Percentiles rank a stretch among this genome's conserved stretches.
These are phyloP conservation scores for Erebia palarica DNA, from an alignment of 2,888 invertebrate species.

Conservation along the genomic window DNA sequence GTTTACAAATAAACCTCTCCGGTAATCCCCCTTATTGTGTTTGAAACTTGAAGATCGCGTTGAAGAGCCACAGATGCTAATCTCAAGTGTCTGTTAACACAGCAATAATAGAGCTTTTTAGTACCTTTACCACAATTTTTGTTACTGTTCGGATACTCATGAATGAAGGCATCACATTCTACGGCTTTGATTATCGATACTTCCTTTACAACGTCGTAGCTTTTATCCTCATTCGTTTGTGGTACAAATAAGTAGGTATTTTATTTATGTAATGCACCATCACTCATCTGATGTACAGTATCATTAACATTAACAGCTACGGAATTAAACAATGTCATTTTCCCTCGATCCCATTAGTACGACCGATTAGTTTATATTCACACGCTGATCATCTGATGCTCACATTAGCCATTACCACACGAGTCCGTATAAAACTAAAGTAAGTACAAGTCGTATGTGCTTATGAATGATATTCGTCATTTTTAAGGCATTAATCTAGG, in stretches of 20 bases:
- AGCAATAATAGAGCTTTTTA: slow-evolving; percentile 75
- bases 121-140: slow-evolving; percentile 67
- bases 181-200: slow-evolving; percentile 63
- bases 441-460: too few relatives aligned
- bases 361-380: too few relatives aligned
- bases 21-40: slow-evolving; percentile 77
- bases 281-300: too few relatives aligned
- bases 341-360: too few relatives aligned
- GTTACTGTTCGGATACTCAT: slow-evolving; percentile 51
- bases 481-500: too few relatives aligned
- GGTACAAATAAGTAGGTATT: slow-evolving; percentile 13
- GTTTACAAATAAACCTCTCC: slow-evolving; percentile 82
- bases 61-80: slow-evolving; percentile 79
- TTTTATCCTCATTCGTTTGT: slow-evolving; percentile 25
- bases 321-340: too few relatives aligned
- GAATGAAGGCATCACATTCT: slow-evolving; percentile 63
- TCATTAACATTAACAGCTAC: too few relatives aligned
- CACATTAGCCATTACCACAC: too few relatives aligned
- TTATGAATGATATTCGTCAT: too few relatives aligned
- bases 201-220: slow-evolving; percentile 53
- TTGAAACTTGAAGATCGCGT: slow-evolving; percentile 70
- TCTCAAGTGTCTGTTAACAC: slow-evolving; percentile 82
- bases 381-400: too few relatives aligned
- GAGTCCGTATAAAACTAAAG: too few relatives aligned
- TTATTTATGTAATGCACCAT: too few relatives aligned